Base-by-base conservation (phyloP, 2,888 invertebrate genomes). In the Pristionchus fissidentatus region DNA sequence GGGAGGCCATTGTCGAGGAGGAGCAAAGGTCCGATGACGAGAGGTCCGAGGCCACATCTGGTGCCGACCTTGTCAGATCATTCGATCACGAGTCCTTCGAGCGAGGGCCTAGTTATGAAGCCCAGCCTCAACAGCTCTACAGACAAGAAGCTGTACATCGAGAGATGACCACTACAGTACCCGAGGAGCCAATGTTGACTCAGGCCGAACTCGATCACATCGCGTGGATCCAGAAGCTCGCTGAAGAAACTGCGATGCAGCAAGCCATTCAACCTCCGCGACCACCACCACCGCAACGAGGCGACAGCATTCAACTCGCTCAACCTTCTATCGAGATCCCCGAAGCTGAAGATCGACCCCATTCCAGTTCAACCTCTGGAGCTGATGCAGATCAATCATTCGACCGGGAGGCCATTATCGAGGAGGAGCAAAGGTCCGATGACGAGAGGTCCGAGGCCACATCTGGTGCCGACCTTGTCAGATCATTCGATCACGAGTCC, bases 11-110 rank as follows among this genome's bases (percentile, higher is more conserved):
- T 19, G 10, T 60, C 29, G 60, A 60, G 32, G 60, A 60, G 1
- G 60, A 60, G 19, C 60, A 60, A n/a, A n/a, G n/a, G n/a, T n/a
- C n/a, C n/a, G n/a, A n/a, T n/a, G n/a, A n/a, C n/a, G n/a, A n/a
- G n/a, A n/a, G n/a, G n/a, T 60, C 32, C 60, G 60, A 60, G 60
- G 60, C 60, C 32, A 60, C 60, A 32, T 60, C 60, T 19, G 60
- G 60, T 15, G 60, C 60, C 32, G 60, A 60, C 32, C 32, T 32
- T 7, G 60, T 32, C 32, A 29, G 60, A 60, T 60, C 60, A 29
- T 32, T 60, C 32, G 60, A 60, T 3, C 60, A 60, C 8, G 60
- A 60, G 60, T 60, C 60, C 7, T 60, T 60, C 32, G 60, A 60
- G n/a, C 60, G 32, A 60, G 32, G 60, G 60, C 29, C n/a, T n/a